phyloP scores from a whole-genome alignment of 2,888 invertebrate genomes.

The Megaustenia siamemsis region DNA sequence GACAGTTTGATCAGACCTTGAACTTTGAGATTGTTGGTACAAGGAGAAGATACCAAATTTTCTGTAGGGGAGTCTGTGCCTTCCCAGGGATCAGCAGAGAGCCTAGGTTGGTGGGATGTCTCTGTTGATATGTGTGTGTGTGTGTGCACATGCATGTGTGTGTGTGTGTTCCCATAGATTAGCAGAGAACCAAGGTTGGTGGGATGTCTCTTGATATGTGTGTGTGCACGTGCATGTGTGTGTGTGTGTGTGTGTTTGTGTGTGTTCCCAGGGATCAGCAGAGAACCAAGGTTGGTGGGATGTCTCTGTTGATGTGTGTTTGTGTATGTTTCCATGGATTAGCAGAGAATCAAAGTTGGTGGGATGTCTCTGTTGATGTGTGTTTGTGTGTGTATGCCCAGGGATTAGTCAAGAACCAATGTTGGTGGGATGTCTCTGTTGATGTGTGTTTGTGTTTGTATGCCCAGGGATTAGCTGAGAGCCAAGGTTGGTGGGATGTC shows the following conservation, averaged over 20 bases:
- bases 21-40: constrained; percentile 81
- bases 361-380: neutral
- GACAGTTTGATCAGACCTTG: constrained; percentile 80
- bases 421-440: neutral
- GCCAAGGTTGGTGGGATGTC: neutral
- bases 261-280: neutral
- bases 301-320: neutral
- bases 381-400: neutral
- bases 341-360: neutral
- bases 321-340: neutral
- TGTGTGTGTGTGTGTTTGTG: neutral
- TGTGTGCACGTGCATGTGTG: neutral
- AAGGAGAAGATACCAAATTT: constrained; percentile 78
- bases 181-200: neutral
- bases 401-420: neutral
- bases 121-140: neutral
- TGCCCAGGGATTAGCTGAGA: neutral
- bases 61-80: constrained; percentile 80
- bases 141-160: neutral
- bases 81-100: constrained; percentile 80
- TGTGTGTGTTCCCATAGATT: neutral
- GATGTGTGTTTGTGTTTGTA: neutral
- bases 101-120: constrained; percentile 72
- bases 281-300: neutral
- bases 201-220: neutral